phyloP scores from a whole-genome alignment of 2,113 vertebrate species.

The Alces alces region DNA sequence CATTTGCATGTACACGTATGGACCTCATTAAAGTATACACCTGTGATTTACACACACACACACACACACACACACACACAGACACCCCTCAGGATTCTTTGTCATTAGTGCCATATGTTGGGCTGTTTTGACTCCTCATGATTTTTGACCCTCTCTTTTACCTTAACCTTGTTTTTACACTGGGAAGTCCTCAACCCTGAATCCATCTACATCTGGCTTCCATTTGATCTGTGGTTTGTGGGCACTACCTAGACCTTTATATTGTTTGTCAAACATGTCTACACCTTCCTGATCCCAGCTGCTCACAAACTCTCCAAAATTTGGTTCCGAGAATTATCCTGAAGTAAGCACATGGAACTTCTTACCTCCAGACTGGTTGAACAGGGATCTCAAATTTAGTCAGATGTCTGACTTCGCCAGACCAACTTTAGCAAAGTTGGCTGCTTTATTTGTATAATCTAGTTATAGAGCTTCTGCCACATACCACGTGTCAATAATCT shows the following conservation, averaged over 20 bases:
- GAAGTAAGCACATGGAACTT: background rate
- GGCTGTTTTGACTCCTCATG: background rate
- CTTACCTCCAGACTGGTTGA: background rate
- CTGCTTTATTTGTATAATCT: background rate
- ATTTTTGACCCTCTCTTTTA: background rate
- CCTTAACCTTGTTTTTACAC: background rate
- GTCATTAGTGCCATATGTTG: background rate
- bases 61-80: background rate
- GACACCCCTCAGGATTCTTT: background rate
- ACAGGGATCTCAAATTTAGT: background rate
- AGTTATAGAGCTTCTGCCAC: background rate
- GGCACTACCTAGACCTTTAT: background rate
- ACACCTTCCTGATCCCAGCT: conserved; percentile 23
- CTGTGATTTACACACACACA: background rate
- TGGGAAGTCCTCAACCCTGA: background rate
- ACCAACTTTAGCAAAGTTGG: background rate
- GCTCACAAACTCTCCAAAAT: conserved; percentile 10
- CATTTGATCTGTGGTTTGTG: conserved; percentile 51
- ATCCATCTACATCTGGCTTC: conserved; percentile 48
- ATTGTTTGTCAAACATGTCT: conserved; percentile 45
- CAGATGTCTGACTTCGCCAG: background rate
- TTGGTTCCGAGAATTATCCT: conserved; percentile 1
- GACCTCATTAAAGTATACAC: background rate
- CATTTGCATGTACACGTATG: background rate
- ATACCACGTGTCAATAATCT: background rate